Conservation (phyloP, 2,888 invertebrate genomes). For the Orgyia antiqua region DNA sequence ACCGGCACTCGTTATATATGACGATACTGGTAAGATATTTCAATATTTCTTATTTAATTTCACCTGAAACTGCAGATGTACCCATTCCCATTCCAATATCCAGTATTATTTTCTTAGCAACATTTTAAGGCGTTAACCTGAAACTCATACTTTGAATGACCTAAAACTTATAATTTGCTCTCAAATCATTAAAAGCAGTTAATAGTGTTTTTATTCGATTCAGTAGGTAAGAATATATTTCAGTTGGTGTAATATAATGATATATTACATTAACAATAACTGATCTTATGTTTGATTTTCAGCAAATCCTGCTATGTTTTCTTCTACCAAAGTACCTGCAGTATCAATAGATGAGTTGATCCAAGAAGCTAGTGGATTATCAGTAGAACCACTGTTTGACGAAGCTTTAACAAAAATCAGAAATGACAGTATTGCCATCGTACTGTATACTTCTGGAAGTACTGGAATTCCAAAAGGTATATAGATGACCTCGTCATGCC, state of each 20-base stretch:
- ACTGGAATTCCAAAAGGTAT: constrained; percentile 93
- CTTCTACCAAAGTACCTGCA: constrained; percentile 45
- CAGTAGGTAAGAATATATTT: too few species aligned
- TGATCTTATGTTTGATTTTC: constrained; percentile 10
- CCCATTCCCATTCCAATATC: too few species aligned
- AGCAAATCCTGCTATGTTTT: constrained; percentile 63
- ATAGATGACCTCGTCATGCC: background rate
- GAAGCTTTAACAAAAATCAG: constrained; percentile 54
- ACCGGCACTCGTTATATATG: constrained; percentile 83
- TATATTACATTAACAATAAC: background rate
- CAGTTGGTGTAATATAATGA: too few species aligned
- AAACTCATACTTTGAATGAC: too few species aligned
- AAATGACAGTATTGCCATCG: constrained; percentile 80
- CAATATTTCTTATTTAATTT: too few species aligned
- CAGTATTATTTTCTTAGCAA: too few species aligned
- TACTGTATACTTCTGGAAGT: constrained; percentile 92
- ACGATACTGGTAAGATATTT: constrained; percentile 75
- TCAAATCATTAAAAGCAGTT: too few species aligned
- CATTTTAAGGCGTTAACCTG: too few species aligned
- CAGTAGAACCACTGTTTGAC: constrained; percentile 51
- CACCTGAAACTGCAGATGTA: too few species aligned
- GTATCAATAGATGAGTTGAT: constrained; percentile 73
- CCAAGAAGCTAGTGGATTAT: constrained; percentile 57
- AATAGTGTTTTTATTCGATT: too few species aligned
- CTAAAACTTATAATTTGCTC: too few species aligned